These are phyloP conservation scores for Sitodiplosis mosellana DNA, from an alignment of 1,140 invertebrate genomes.

Conservation along the genomic window DNA sequence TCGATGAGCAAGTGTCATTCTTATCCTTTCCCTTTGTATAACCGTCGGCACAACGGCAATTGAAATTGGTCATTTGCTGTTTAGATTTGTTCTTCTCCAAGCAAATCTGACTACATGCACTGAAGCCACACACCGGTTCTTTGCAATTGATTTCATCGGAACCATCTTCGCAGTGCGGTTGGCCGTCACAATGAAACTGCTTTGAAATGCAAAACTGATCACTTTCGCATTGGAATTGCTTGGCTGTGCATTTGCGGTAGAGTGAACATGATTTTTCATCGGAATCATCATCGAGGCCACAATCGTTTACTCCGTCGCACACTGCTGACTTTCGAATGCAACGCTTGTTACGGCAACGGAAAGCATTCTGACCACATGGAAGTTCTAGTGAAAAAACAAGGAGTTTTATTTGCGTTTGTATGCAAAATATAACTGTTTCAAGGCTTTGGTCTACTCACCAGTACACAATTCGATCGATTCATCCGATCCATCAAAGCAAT, in stretches of 20 bases:
- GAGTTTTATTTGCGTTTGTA: too few species aligned
- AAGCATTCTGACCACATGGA: conserved; percentile 23
- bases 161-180: conserved; percentile 38
- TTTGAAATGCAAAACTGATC: conserved; percentile 51
- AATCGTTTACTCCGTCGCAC: conserved; percentile 49
- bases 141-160: conserved; percentile 41
- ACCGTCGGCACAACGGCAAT: conserved; percentile 48
- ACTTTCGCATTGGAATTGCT: conserved; percentile 57
- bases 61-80: conserved; percentile 31
- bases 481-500: conserved; percentile 69
- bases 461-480: conserved; percentile 59
- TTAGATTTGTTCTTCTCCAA: conserved; percentile 47
- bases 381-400: too few species aligned
- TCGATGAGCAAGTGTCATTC: conserved; percentile 32
- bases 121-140: conserved; percentile 57
- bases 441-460: too few species aligned
- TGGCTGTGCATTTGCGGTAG: conserved; percentile 44
- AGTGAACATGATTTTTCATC: conserved; percentile 39
- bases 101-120: conserved; percentile 56
- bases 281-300: conserved; percentile 29
- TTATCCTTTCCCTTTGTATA: conserved; percentile 30
- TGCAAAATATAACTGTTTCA: too few species aligned
- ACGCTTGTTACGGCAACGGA: conserved; percentile 46
- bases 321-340: conserved; percentile 47
- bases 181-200: conserved; percentile 51